Evolutionary conservation across 2,113 vertebrate genomes (phyloP), one percentile per base, ranked within the genome.

Genomic region (Hirundichthys speculiger): DNA sequence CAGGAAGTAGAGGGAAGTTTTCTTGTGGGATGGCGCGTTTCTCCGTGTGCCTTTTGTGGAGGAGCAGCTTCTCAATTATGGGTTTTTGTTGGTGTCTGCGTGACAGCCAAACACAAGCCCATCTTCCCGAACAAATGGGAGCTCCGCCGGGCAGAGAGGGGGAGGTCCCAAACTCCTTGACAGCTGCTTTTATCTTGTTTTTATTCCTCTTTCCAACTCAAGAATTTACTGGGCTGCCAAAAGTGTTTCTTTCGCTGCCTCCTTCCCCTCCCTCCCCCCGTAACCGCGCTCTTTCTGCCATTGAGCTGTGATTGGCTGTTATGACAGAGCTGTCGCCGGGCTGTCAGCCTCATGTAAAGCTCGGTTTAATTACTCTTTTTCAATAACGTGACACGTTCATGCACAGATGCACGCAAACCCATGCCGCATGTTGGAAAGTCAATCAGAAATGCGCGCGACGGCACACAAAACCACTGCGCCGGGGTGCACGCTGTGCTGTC

Each of bases 361-460:
- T 83, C 55, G 43, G 70, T 92, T 92, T 93, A 93, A 93, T 93
- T 93, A 90, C 88, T 88, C 86, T 90, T 89, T 92, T 92, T 90
- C 89, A 89, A 81, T 67, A 75, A 73, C 62, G 39, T 75, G 77
- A 80, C 84, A 82, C 47, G 21, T 58, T 74, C 70, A 79, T 66
- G 76, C 82, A 74, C 86, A 82, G 66, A 81, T 79, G 73, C 76
- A 57, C 49, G 69, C 79, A 71, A 65, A 84, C 48, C 6, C n/a
- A 14, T 63, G 57, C 65, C n/a, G 60, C 65, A 61, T n/a, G 6
- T 55, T 42, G 51, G 39, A 68, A 79, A 63, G 77, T 71, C 73
- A 51, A 50, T 59, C 55, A 16, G 55, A 77, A 48, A 63, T 50
- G 67, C 57, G 52, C 47, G 54, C 1, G 13, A 38, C n/a, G 43